These are phyloP conservation scores for Lapara coniferarum DNA, from an alignment of 2,888 invertebrate species.

Conservation along the genomic window DNA sequence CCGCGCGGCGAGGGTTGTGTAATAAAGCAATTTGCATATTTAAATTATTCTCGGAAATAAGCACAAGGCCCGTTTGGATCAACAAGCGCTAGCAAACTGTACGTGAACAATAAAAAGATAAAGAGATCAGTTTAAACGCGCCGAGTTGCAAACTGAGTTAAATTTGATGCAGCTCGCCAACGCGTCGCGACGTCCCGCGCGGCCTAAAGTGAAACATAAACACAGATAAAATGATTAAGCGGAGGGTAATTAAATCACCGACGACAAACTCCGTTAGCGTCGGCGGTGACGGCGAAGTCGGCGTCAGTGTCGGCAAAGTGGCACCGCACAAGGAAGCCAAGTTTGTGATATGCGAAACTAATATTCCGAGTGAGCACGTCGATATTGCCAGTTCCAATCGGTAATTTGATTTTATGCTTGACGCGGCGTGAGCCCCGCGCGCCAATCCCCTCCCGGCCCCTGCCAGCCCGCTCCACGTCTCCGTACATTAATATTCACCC, in stretches of 20 bases:
- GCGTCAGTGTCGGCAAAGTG: background rate
- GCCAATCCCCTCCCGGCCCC: background rate
- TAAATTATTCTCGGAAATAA: conserved; percentile 13
- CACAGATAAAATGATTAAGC: conserved; percentile 20
- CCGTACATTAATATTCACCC: conserved; percentile 5
- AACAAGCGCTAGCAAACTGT: conserved; percentile 1
- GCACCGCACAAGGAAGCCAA: conserved; percentile 25
- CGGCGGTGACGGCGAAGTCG: background rate
- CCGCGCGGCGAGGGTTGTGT: background rate
- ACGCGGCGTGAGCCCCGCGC: conserved; percentile 15
- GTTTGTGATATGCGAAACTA: conserved; percentile 43
- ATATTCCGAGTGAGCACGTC: conserved; percentile 41
- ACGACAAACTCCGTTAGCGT: conserved; percentile 9
- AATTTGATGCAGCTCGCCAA: conserved; percentile 2
- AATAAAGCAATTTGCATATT: conserved; percentile 23
- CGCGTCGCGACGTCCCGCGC: conserved; percentile 27
- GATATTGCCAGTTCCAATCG: conserved; percentile 38
- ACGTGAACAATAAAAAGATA: background rate
- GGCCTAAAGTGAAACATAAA: conserved; percentile 17
- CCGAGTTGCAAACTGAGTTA: conserved; percentile 18
- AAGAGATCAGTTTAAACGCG: background rate
- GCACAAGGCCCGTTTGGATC: background rate
- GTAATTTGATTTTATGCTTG: conserved; percentile 42
- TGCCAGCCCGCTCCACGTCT: background rate
- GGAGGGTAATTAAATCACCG: conserved; percentile 24